Evolutionary conservation across 2,888 invertebrate genomes (phyloP), one percentile per base, ranked within the genome.

Genomic region (Trachelus tabidus): DNA sequence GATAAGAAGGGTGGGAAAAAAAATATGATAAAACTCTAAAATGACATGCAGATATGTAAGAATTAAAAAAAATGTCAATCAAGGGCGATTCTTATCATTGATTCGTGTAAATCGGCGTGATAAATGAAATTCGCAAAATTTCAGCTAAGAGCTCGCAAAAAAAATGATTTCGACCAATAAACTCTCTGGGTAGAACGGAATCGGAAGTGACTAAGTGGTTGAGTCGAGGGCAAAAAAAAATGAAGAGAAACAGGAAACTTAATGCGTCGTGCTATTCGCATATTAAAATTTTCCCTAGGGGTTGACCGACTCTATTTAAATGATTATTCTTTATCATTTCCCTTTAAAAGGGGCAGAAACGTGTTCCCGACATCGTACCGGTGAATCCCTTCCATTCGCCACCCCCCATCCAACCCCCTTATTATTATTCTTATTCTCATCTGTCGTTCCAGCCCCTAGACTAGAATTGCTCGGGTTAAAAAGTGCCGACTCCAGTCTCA

Each of bases 121-220:
- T 87, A 85, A 88, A 87, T 85, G 82, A 86, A 86, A 86, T 86
- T 87, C 86, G 86, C 85, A 87, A 86, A 87, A 87, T 83, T 87
- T 85, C 85, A 79, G 80, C 76, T 77, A 34, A 68, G 34, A 11
- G 2, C 56, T 56, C 1, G 9, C 23, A 23, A 23, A 56, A 35
- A 35, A 35, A 0, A 6, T 6, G 2, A 56, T 56, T 23, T 23
- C 9, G 23, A 56, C 56, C 56, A 56, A 56, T 23, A 23, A 9
- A 23, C 56, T 56, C 56, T 56, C 23, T 23, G 9, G 56, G 6
- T 23, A 9, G 0, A 56, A 9, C 15, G 23, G 23, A 56, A 56
- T 9, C 23, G 56, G 23, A 56, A 23, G 23, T 56, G 56, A 56
- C 23, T 23, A 56, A 56, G 56, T 56, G 6, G 56, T 23, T 56